phyloP scores from a whole-genome alignment of 2,888 invertebrate species.

The Dynastes tityus region DNA sequence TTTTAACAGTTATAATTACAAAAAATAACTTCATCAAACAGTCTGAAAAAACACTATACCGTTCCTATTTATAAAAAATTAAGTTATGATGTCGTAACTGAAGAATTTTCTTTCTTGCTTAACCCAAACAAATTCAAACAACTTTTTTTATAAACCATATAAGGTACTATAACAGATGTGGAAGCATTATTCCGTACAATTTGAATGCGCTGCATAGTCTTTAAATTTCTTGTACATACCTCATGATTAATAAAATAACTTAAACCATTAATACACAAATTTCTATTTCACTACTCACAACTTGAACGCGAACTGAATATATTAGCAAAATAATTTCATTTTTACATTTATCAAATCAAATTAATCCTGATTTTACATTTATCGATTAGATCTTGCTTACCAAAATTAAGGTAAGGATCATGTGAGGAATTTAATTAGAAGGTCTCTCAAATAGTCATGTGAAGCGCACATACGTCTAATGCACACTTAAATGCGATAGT shows the following conservation, averaged over 20 bases:
- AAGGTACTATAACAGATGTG: too few relatives aligned
- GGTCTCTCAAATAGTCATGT: constrained; percentile 8
- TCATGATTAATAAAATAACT: not conserved
- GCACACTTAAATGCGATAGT: constrained; percentile 7
- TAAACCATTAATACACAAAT: not conserved
- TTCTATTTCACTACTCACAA: not conserved
- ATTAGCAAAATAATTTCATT: constrained; percentile 26
- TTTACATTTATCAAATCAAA: constrained; percentile 14
- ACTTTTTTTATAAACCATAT: too few relatives aligned
- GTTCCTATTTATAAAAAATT: too few relatives aligned
- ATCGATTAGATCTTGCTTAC: constrained; percentile 36
- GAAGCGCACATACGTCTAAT: not conserved
- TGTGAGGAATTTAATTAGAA: not conserved
- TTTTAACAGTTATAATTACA: too few relatives aligned
- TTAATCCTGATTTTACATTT: constrained; percentile 41
- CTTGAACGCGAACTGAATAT: constrained; percentile 14
- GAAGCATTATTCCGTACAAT: too few relatives aligned
- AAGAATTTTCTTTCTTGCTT: too few relatives aligned
- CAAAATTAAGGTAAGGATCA: constrained; percentile 36
- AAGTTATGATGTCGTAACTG: too few relatives aligned
- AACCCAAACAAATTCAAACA: too few relatives aligned
- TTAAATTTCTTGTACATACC: constrained; percentile 2
- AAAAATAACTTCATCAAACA: too few relatives aligned
- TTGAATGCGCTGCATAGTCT: too few relatives aligned
- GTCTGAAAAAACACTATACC: too few relatives aligned